Evolutionary conservation across 2,113 vertebrate genomes (phyloP).

Genomic region (Odobenus rosmarus): DNA sequence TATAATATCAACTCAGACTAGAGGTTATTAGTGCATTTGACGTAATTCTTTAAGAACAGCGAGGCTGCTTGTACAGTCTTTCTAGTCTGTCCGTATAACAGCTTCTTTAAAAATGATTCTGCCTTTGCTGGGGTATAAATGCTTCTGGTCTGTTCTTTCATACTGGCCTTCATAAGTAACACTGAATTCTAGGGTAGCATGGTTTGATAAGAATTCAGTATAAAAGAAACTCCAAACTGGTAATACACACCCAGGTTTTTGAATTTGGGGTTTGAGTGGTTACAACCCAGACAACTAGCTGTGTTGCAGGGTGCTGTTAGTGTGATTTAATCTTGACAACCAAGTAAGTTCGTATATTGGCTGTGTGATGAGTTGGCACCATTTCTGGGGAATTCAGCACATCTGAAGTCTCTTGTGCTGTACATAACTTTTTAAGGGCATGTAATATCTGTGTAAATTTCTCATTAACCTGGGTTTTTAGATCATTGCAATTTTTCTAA

Average conservation of each 20-base stretch:
- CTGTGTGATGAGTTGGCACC: too few relatives aligned
- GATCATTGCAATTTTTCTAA: not conserved
- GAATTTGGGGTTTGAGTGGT: not conserved
- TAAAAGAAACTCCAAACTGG: not conserved
- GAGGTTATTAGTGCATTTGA: not conserved
- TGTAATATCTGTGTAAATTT: not conserved
- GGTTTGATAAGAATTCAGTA: not conserved
- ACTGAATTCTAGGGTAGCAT: not conserved
- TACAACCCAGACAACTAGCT: not conserved
- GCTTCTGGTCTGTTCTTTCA: not conserved
- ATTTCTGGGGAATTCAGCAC: not conserved
- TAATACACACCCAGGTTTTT: not conserved
- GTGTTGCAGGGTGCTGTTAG: not conserved
- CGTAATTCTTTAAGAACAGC: not conserved
- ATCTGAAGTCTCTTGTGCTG: not conserved
- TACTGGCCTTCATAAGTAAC: not conserved
- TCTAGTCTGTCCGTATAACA: not conserved
- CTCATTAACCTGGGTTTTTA: constrained; percentile 9
- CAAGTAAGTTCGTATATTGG: not conserved
- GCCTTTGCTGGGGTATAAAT: not conserved
- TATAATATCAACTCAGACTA: not conserved
- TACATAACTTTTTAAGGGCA: not conserved
- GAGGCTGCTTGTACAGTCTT: not conserved
- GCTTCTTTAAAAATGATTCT: not conserved
- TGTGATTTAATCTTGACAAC: not conserved